Base-by-base conservation (phyloP, 2,797 vertebrate species). In the Bryconaethiops microstoma region DNA sequence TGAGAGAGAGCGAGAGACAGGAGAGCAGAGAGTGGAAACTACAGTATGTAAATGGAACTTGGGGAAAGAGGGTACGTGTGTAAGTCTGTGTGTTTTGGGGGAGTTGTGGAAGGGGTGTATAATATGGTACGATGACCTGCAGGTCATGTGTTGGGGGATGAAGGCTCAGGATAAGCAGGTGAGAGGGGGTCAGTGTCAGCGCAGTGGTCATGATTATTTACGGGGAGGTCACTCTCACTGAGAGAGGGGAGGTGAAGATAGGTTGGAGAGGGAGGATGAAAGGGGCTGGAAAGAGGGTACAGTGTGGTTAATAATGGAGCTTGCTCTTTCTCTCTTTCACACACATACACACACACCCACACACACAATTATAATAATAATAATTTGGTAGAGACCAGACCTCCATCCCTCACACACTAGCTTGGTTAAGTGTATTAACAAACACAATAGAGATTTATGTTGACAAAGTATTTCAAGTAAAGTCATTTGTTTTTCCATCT, bases 71-170 rank as follows among this genome's bases (percentile, higher is more conserved):
- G 85, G 88, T 70, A 84, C 93, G 94, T 94, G 83, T 90, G 85
- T 90, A 87, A 89, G 92, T 93, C 92, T 89, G 90, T 82, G 69
- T 62, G 71, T 77, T 94, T 94, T 93, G 83, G 90, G 85, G 90
- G 89, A 80, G 71, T 45, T 73, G 86, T 90, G 87, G 90, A 90
- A 88, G 90, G 91, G 55, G 48, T 82, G 76, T 82, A 91, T 93
- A 94, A 95, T 93, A 91, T 91, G 93, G 88, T 88, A 90, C 91
- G 91, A 90, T 95, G 96, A 96, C 95, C 94, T 92, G 90, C 80
- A 89, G 91, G 92, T 93, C 90, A 89, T 89, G 84, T 89, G 91
- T 86, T 84, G 78, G 74, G 88, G 76, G 84, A 83, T 75, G 65
- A 82, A 85, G 87, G 90, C 90, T 87, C 86, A 82, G 90, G 91